Conservation (phyloP, 1,140 invertebrate species). For the Lucilia sericata region DNA sequence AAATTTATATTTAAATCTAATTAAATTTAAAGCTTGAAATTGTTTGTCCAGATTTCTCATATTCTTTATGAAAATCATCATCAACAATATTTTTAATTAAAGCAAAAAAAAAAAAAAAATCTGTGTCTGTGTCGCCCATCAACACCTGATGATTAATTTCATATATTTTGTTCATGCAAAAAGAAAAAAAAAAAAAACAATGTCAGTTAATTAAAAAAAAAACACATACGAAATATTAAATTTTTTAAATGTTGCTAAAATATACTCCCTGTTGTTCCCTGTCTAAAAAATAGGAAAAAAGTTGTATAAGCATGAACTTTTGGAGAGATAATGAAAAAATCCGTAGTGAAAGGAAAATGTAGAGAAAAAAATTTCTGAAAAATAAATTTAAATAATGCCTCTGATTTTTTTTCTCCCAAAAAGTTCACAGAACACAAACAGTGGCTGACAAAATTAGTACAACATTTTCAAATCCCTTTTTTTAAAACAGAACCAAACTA, state of each 20-base stretch:
- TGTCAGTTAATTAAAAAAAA: slow-evolving; percentile 31
- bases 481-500: too few relatives aligned
- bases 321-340: slow-evolving; percentile 20
- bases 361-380: background rate
- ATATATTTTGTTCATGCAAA: background rate
- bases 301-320: background rate
- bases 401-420: background rate
- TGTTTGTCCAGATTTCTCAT: too few relatives aligned
- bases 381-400: slow-evolving; percentile 40
- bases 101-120: too few relatives aligned
- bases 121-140: background rate
- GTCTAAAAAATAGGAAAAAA: too few relatives aligned
- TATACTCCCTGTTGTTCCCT: too few relatives aligned
- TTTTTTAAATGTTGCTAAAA: background rate
- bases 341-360: background rate
- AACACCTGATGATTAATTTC: slow-evolving; percentile 34
- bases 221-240: background rate
- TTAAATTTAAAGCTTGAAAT: too few relatives aligned
- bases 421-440: background rate
- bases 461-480: too few relatives aligned
- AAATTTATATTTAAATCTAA: too few relatives aligned
- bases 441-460: background rate
- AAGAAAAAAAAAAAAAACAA: slow-evolving; percentile 21
- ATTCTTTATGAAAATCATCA: too few relatives aligned
- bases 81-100: too few relatives aligned